Evolutionary conservation across 2,113 vertebrate genomes (phyloP).

Genomic region (Notechis scutatus): DNA sequence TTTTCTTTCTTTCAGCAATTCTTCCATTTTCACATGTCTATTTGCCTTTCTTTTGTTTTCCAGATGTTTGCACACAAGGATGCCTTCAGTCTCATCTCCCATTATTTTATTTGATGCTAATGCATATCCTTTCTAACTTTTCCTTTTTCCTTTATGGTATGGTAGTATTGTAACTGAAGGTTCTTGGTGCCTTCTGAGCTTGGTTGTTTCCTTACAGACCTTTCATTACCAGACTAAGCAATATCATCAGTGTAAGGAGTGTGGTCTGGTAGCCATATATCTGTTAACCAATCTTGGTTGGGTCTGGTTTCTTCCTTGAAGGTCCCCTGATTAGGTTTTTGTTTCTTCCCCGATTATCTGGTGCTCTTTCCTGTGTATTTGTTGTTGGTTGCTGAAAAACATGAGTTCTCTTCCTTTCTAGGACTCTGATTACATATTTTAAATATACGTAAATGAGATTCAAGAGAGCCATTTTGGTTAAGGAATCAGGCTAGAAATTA

Average conservation of each 20-base stretch:
- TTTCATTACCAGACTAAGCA: background rate
- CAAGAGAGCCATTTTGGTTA: no score
- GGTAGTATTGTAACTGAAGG: background rate
- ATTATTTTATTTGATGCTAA: background rate
- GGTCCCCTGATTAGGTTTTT: background rate
- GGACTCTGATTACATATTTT: no score
- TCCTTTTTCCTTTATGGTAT: background rate
- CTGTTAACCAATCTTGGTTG: background rate
- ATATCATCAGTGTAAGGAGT: background rate
- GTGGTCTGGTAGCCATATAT: background rate
- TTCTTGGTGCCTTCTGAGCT: background rate
- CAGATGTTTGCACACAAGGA: background rate
- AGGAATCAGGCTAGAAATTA: no score
- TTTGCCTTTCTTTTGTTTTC: background rate
- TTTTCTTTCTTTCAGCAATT: background rate
- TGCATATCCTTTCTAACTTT: background rate
- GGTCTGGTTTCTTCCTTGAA: background rate
- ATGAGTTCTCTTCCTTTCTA: no score
- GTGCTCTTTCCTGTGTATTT: no score
- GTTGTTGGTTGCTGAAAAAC: no score
- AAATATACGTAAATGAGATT: no score
- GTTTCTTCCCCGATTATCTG: no score
- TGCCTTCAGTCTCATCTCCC: background rate
- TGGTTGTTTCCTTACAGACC: background rate
- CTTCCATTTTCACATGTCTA: background rate